A percentile compares a stretch with the other conserved stretches of the same genome.
Evolutionary conservation across 2,113 vertebrate genomes (phyloP).

Genomic region (Prietella phreatophila): DNA sequence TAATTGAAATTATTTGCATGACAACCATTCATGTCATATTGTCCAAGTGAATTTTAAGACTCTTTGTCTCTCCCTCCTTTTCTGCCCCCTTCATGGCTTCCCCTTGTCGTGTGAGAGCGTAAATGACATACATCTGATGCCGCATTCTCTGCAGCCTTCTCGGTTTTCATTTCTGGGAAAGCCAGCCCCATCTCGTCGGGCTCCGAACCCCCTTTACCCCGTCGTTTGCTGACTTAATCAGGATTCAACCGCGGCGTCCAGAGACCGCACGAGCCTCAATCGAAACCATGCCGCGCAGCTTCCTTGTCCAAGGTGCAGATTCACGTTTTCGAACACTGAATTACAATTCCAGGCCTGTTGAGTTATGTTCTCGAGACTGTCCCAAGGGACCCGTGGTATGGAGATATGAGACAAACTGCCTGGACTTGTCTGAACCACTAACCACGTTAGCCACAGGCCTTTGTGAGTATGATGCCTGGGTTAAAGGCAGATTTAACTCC

Average conservation of each 20-base stretch:
- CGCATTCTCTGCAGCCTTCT: constrained; percentile 60
- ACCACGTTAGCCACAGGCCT: constrained; percentile 22
- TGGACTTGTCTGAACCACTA: constrained; percentile 39
- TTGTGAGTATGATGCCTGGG: constrained; percentile 21
- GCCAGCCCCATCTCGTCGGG: constrained; percentile 67
- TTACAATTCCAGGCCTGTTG: constrained; percentile 61
- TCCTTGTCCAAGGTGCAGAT: constrained; percentile 64
- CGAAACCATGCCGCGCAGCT: constrained; percentile 63
- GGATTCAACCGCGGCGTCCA: constrained; percentile 67
- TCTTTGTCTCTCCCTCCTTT: constrained; percentile 38
- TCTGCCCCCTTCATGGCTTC: constrained; percentile 47
- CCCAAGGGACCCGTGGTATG: constrained; percentile 18
- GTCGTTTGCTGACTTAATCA: constrained; percentile 68
- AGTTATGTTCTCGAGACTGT: constrained; percentile 55
- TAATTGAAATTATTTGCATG: background rate
- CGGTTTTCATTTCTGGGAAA: constrained; percentile 75
- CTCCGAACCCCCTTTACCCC: constrained; percentile 58
- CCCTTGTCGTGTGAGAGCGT: constrained; percentile 61
- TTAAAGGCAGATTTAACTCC: constrained; percentile 19
- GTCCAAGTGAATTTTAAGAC: background rate
- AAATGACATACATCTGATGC: constrained; percentile 44
- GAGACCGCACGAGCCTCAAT: constrained; percentile 69
- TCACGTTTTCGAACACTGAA: constrained; percentile 43
- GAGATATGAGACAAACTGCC: constrained; percentile 24
- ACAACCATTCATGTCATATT: background rate